Evolutionary conservation across 2,797 vertebrate genomes (phyloP).

Genomic region (Apodemus agrarius): DNA sequence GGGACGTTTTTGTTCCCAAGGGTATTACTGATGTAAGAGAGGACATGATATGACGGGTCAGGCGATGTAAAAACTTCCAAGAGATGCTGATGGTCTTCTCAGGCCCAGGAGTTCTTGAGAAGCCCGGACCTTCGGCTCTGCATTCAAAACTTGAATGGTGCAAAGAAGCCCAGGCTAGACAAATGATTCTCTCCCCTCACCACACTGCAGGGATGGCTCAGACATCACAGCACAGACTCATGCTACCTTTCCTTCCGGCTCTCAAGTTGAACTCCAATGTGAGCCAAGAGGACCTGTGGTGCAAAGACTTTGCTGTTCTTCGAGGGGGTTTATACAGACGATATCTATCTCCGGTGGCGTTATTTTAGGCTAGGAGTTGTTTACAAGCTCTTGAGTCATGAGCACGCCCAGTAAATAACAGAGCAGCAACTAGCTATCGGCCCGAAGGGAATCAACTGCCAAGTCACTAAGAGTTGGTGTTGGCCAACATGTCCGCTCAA

Average conservation of each 20-base stretch:
- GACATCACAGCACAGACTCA: rapidly evolving
- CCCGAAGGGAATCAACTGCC: constrained; percentile 69
- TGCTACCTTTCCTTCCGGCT: not conserved
- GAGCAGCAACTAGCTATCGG: constrained; percentile 33
- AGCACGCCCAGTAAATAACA: not conserved
- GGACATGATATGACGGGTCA: not conserved
- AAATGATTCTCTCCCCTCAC: constrained; percentile 34
- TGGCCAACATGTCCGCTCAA: constrained; percentile 60
- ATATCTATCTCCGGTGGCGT: constrained; percentile 5
- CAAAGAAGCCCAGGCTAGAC: constrained; percentile 38
- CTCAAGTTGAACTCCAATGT: rapidly evolving
- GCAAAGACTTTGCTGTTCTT: not conserved
- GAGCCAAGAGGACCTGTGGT: not conserved
- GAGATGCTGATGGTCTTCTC: constrained; percentile 26
- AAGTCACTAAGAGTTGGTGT: not conserved
- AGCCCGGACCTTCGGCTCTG: constrained; percentile 50
- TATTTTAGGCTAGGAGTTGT: not conserved
- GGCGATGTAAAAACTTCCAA: constrained; percentile 23
- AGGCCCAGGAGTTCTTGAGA: constrained; percentile 62
- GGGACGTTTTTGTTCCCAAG: not conserved
- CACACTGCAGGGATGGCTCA: rapidly evolving
- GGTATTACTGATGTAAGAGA: constrained; percentile 43
- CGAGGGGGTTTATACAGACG: not conserved
- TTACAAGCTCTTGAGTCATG: not conserved
- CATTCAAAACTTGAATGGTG: not conserved